Percentiles rank a stretch among this genome's conserved stretches.
Conservation (phyloP, 2,888 invertebrate genomes). For the Drosophila vallismaia region DNA sequence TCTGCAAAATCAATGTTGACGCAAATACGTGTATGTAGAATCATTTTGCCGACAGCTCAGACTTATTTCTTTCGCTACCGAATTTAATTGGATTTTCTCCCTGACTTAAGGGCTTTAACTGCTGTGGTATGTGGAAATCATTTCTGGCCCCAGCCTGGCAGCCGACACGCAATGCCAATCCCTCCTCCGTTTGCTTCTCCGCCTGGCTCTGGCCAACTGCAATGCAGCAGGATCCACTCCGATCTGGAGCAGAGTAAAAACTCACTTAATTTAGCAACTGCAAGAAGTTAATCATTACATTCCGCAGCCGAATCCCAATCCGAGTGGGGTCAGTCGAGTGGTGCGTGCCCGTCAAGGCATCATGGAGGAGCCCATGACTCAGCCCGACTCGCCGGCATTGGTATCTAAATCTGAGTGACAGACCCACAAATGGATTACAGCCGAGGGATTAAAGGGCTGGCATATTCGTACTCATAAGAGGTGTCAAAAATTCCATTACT, state of each 20-base stretch:
- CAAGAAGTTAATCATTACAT: constrained; percentile 78
- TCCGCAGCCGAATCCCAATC: constrained; percentile 46
- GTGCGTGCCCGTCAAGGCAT: constrained; percentile 15
- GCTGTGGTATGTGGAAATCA: constrained; percentile 80
- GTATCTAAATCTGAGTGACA: constrained; percentile 34
- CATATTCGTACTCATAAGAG: neutral
- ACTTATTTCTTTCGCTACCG: constrained; percentile 81
- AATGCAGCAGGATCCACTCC: constrained; percentile 14
- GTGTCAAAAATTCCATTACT: neutral
- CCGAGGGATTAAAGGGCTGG: constrained; percentile 15
- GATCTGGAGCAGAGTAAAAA: constrained; percentile 62
- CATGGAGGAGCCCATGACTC: constrained; percentile 29
- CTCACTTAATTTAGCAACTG: constrained; percentile 79
- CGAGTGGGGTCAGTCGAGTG: constrained; percentile 44
- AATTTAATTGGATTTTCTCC: constrained; percentile 81
- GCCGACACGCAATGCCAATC: constrained; percentile 67
- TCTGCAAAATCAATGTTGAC: constrained; percentile 79
- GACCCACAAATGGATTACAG: constrained; percentile 27
- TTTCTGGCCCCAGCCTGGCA: constrained; percentile 60
- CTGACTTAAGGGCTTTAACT: constrained; percentile 80
- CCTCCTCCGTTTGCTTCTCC: neutral
- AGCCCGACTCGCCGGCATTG: constrained; percentile 18
- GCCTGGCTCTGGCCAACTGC: constrained; percentile 6
- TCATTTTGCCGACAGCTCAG: constrained; percentile 81
- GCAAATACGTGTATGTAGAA: constrained; percentile 81